Conservation (phyloP, 2,888 invertebrate genomes). For the Protodeltote pygarga region DNA sequence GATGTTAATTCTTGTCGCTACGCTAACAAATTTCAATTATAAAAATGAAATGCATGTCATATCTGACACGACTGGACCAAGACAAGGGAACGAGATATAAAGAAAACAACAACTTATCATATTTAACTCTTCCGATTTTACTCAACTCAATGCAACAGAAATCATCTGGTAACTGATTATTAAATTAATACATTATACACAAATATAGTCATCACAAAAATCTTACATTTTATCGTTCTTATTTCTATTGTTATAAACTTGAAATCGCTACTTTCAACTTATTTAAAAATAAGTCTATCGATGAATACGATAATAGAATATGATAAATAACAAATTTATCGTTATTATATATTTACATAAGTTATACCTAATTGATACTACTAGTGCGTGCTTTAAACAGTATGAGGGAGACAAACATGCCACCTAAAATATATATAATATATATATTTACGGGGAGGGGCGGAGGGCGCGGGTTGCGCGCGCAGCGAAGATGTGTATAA, state of each 20-base stretch:
- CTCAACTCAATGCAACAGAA: slow-evolving; percentile 84
- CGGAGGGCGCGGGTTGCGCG: slow-evolving; percentile 24
- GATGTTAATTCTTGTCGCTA: slow-evolving; percentile 72
- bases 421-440: slow-evolving; percentile 72
- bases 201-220: slow-evolving; percentile 79
- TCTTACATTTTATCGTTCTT: slow-evolving; percentile 69
- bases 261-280: slow-evolving; percentile 80
- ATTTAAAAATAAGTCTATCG: slow-evolving; percentile 82
- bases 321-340: slow-evolving; percentile 84
- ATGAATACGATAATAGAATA: slow-evolving; percentile 81
- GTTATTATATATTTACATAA: slow-evolving; percentile 81
- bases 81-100: slow-evolving; percentile 73
- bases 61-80: slow-evolving; percentile 58
- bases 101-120: slow-evolving; percentile 81
- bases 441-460: slow-evolving; percentile 45
- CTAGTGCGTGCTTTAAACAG: slow-evolving; percentile 79
- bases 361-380: slow-evolving; percentile 75
- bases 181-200: slow-evolving; percentile 82
- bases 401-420: slow-evolving; percentile 73
- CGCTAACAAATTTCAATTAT: slow-evolving; percentile 65
- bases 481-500: slow-evolving; percentile 30
- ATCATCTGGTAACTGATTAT: slow-evolving; percentile 82
- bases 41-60: slow-evolving; percentile 58
- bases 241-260: slow-evolving; percentile 75
- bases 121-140: slow-evolving; percentile 81